Percentiles rank a stretch among this genome's conserved stretches.
phyloP scores from a whole-genome alignment of 2,888 invertebrate genomes.

The Synanthedon tipuliformis region DNA sequence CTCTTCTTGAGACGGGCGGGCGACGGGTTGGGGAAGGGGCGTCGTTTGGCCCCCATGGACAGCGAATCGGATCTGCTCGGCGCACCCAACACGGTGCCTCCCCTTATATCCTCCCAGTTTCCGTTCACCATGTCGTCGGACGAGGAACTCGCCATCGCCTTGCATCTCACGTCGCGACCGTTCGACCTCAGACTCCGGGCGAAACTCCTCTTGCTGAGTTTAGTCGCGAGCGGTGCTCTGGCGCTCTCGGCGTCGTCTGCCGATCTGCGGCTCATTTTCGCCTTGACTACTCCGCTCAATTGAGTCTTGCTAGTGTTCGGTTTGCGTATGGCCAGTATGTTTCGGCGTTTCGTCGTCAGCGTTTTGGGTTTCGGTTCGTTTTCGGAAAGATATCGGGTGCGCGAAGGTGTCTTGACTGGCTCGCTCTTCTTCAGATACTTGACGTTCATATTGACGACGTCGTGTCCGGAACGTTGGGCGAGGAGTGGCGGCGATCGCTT shows the following conservation, averaged over 20 bases:
- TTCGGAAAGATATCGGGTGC: conserved; percentile 39
- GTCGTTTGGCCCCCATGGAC: conserved; percentile 22
- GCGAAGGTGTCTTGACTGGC: conserved; percentile 36
- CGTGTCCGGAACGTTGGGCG: conserved; percentile 40
- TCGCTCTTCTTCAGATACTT: conserved; percentile 44
- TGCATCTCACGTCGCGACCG: conserved; percentile 18
- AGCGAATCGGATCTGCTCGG: conserved; percentile 8
- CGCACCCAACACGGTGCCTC: conserved; percentile 26
- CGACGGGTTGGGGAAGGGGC: conserved; percentile 34
- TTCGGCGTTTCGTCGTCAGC: conserved; percentile 42
- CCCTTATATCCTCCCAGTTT: conserved; percentile 39
- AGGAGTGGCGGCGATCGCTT: conserved; percentile 22
- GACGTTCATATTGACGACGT: conserved; percentile 34
- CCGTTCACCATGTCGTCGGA: conserved; percentile 33
- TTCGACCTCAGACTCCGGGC: conserved; percentile 24
- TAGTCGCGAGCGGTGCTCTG: conserved; percentile 27
- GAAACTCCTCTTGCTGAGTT: conserved; percentile 44
- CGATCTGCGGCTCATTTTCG: conserved; percentile 36
- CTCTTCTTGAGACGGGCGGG: conserved; percentile 55
- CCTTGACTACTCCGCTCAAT: conserved; percentile 29
- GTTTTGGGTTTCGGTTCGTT: conserved; percentile 53
- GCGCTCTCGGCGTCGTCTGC: conserved; percentile 43
- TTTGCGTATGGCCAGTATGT: conserved; percentile 51
- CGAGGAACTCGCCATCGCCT: conserved; percentile 41
- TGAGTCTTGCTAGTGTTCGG: conserved; percentile 52